Conservation (phyloP, 1,140 invertebrate species). For the Xylocopa sonorina region DNA sequence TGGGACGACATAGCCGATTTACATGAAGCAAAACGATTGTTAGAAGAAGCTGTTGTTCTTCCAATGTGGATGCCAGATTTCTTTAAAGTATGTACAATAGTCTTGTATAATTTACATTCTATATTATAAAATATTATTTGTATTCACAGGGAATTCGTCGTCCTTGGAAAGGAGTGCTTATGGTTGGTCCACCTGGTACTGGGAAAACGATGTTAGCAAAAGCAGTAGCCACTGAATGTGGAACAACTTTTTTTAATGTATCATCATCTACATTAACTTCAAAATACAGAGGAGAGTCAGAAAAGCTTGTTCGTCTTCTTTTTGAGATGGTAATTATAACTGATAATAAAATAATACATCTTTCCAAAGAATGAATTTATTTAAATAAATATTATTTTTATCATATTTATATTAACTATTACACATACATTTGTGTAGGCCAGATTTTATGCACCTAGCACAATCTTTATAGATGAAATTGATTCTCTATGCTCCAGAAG, state of each 20-base stretch:
- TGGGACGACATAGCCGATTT: constrained; percentile 99
- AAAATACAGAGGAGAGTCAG: constrained; percentile 99
- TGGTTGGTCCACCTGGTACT: constrained; percentile 98
- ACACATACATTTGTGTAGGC: constrained; percentile 84
- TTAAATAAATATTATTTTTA: constrained; percentile 4
- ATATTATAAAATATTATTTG: neutral
- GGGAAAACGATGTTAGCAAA: constrained; percentile 99
- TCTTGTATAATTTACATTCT: too few species aligned
- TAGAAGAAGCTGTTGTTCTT: constrained; percentile 98
- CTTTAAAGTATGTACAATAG: constrained; percentile 89
- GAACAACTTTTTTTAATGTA: constrained; percentile 99
- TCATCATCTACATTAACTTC: constrained; percentile 98
- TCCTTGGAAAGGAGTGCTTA: constrained; percentile 97
- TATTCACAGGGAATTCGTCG: constrained; percentile 90
- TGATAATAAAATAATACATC: neutral
- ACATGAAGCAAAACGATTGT: constrained; percentile 94
- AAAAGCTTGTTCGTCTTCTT: constrained; percentile 97
- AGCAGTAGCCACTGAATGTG: constrained; percentile 99
- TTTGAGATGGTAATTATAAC: constrained; percentile 96
- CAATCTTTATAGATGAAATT: constrained; percentile 99
- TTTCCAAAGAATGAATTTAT: neutral
- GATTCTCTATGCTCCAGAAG: constrained; percentile 98
- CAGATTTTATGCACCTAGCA: constrained; percentile 98
- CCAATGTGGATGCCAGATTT: constrained; percentile 99
- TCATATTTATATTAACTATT: neutral